These are phyloP conservation scores for Excalfactoria chinensis DNA, from an alignment of 2,113 vertebrate species.

Conservation along the genomic window DNA sequence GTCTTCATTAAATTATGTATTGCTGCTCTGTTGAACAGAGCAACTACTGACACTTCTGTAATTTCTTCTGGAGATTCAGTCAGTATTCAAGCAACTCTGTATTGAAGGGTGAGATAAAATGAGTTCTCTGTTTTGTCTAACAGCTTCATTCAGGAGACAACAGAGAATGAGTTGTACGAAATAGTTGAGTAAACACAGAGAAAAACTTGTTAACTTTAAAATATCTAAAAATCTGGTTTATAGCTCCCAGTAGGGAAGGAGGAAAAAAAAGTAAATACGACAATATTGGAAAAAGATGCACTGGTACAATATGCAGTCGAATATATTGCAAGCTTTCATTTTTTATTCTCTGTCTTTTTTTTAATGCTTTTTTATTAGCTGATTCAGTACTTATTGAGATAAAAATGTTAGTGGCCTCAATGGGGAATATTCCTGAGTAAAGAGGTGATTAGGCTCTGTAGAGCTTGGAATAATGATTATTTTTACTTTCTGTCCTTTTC, in stretches of 20 bases:
- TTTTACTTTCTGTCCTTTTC: background rate
- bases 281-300: background rate
- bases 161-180: background rate
- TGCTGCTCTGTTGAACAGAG: background rate
- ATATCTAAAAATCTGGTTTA: background rate
- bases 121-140: background rate
- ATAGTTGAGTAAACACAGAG: background rate
- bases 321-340: background rate
- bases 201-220: background rate
- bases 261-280: background rate
- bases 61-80: conserved; percentile 1
- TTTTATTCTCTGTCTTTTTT: background rate
- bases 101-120: background rate
- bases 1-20: background rate
- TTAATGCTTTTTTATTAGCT: background rate
- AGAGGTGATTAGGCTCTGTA: background rate
- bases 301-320: background rate
- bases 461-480: background rate
- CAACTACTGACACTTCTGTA: conserved; percentile 19
- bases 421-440: background rate
- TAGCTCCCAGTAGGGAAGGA: background rate
- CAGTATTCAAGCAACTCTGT: background rate
- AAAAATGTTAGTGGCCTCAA: background rate
- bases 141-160: background rate
- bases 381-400: background rate